Evolutionary conservation across 2,113 vertebrate species (phyloP), one percentile per base, ranked within the genome.

Genomic region (Nasalis larvatus): DNA sequence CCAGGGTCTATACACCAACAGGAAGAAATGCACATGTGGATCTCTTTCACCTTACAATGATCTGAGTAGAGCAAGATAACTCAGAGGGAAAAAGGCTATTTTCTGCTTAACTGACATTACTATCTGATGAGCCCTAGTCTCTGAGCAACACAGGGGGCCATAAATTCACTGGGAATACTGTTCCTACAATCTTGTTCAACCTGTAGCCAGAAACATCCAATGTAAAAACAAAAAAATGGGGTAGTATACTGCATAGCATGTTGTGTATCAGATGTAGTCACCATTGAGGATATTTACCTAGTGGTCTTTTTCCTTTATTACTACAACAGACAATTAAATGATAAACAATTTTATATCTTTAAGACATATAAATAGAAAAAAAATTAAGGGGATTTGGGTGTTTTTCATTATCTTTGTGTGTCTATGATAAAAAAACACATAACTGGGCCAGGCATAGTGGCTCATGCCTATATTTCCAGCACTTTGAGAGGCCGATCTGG

Each of bases 1-100:
- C n/a, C 3, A 9, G 16, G 32, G n/a, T 47, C 37, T 17, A 14
- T 4, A 21, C 1, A 32, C 30, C 3, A 3, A 37, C 8, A 37
- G 4, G 30, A 69, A 49, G 47, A 37, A 32, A 25, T 6, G 17
- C 32, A 13, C n/a, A 54, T 9, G 66, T 10, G 9, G 2, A 47
- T 73, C 45, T 45, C 68, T 63, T 42, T 25, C 12, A 16, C 45
- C 21, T 27, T 5, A 17, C 8, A 52, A 32, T 17, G 56, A 56
- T 42, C 23, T 49, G 1, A 30, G 78, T 37, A 16, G 56, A 69
- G 21, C 56, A 68, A 30, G 54, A 21, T 52, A 30, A 27, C 12
- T 8, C 56, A 8, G 21, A 1, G 27, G 21, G 42, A 54, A 37
- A 5, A 16, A 25, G 45, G n/a, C n/a, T 14, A 4, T 45, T 20